Percentiles rank a stretch among this genome's conserved stretches.
Evolutionary conservation across 1,140 invertebrate genomes (phyloP).

Genomic region (Hetaerina americana): DNA sequence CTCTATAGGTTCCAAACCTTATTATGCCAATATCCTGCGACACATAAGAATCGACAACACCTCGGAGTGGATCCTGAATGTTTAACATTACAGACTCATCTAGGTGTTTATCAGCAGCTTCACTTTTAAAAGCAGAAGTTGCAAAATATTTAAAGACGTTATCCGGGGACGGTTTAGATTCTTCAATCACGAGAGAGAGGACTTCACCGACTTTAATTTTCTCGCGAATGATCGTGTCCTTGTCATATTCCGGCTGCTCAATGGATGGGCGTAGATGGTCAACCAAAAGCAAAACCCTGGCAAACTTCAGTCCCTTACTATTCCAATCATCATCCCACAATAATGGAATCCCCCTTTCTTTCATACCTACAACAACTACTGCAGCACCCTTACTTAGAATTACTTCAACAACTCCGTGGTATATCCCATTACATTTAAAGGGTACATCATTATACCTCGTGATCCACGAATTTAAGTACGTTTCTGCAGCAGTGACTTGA

Average conservation of each 20-base stretch:
- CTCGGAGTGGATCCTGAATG: not conserved
- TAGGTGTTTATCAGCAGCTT: not conserved
- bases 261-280: not conserved
- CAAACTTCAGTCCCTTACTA: not conserved
- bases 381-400: not conserved
- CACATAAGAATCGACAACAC: not conserved
- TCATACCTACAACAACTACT: not conserved
- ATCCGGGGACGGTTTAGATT: not conserved
- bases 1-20: not conserved
- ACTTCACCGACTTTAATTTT: not conserved
- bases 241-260: not conserved
- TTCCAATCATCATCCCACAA: not conserved
- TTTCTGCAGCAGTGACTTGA: too few relatives aligned
- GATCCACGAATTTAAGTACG: not conserved
- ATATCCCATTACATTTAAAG: not conserved
- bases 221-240: not conserved
- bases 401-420: not conserved
- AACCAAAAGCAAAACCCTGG: not conserved
- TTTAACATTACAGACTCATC: too few relatives aligned
- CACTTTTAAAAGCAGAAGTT: not conserved
- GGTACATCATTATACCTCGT: not conserved
- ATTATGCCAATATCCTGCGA: not conserved
- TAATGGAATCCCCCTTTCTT: not conserved
- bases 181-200: not conserved
- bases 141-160: not conserved